Evolutionary conservation across 2,113 vertebrate species (phyloP), one percentile per base, ranked within the genome.

Genomic region (Boulengeromyrus knoepffleri): DNA sequence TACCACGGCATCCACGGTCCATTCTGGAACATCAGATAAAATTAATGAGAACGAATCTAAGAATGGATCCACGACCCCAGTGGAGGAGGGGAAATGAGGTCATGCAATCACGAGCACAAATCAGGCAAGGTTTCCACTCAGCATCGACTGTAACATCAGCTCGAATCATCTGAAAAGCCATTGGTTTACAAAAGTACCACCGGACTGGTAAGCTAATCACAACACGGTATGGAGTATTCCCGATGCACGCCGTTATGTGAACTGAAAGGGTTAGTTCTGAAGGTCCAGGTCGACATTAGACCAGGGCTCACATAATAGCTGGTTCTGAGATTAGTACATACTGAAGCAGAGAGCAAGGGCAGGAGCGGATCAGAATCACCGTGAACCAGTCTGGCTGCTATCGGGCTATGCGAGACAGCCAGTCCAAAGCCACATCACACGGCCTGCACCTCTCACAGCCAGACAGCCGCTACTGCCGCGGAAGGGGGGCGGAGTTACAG

Each of bases 251-350:
- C 39, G 39, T 46, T 36, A 53, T 53, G 27, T 87, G 50, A 87
- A 39, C 9, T 84, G 77, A 52, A 83, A 42, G 74, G 70, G 88
- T 89, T 89, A 89, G 88, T 89, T 74, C 2, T 83, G 39, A 58
- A 53, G 45, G 45, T 85, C 83, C 83, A 70, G 74, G 88, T 56
- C 19, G 9, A 89, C 49, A 56, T 36, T 56, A 89, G 77, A 27
- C 52, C 31, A 88, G 45, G 62, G 45, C 42, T 70, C 27, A 36
- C 58, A 3, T 46, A 31, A 74, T 46, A 89, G 88, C 88, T 36
- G 66, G 17, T 89, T 56, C 80, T 53, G 10, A 47, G 46, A 56
- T 89, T 83, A 89, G 88, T 53, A 89, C 8, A 56, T 36, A 56
- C 5, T 24, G 9, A 89, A 52, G 49, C 70, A 83, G 88, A 31